Percentiles rank a stretch among this genome's conserved stretches.
phyloP scores from a whole-genome alignment of 2,113 vertebrate species.

The Chrysochloris asiatica region DNA sequence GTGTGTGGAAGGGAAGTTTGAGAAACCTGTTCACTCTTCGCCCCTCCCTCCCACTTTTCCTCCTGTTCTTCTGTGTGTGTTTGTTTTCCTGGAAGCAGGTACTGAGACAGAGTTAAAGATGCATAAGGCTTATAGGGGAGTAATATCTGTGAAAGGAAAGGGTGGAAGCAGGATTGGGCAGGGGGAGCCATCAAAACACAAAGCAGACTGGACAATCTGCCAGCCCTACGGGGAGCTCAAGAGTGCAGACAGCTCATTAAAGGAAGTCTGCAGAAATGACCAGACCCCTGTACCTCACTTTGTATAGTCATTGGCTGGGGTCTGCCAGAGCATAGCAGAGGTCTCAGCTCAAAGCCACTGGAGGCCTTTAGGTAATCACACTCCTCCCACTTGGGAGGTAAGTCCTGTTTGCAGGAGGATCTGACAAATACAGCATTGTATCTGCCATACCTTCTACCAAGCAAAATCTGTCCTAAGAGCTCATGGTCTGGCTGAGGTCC shows the following conservation, averaged over 20 bases:
- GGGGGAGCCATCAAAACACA: neutral
- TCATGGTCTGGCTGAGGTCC: neutral
- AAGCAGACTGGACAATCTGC: neutral
- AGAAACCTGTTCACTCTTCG: too few relatives aligned
- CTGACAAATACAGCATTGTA: neutral
- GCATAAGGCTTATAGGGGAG: neutral
- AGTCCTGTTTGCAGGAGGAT: neutral
- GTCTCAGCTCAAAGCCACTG: neutral
- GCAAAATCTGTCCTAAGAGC: neutral
- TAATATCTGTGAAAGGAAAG: neutral
- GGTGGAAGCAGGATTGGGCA: neutral
- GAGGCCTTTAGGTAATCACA: neutral
- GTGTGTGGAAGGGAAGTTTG: too few relatives aligned
- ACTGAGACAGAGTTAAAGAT: neutral
- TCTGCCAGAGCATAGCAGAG: neutral
- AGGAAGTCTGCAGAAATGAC: neutral
- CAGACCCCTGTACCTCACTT: neutral
- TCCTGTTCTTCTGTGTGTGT: neutral
- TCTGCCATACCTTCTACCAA: neutral
- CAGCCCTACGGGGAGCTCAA: neutral
- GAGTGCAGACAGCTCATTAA: neutral
- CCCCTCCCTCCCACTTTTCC: neutral
- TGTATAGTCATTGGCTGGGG: neutral
- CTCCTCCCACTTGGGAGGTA: neutral
- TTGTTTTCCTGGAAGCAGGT: neutral